These are phyloP conservation scores for Clarias pachynema DNA, from an alignment of 2,797 vertebrate genomes.

Conservation along the genomic window DNA sequence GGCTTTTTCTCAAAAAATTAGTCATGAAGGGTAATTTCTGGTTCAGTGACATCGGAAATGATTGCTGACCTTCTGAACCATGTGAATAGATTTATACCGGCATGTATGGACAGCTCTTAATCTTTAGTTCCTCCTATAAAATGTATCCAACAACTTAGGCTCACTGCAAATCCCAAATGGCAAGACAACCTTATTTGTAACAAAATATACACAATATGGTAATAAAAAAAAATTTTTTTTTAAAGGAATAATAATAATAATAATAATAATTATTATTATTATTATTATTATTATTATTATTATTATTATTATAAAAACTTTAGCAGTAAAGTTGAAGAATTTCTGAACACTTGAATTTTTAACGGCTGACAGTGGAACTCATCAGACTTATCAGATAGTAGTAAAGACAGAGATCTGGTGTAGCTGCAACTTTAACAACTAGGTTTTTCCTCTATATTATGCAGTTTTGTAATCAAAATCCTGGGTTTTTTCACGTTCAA, in stretches of 20 bases:
- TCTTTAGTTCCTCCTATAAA: slow-evolving; percentile 50
- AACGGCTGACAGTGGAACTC: background rate
- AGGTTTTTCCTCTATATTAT: background rate
- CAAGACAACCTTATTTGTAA: slow-evolving; percentile 56
- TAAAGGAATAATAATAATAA: slow-evolving; percentile 33
- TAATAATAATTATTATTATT: background rate
- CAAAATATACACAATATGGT: slow-evolving; percentile 46
- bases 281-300: background rate
- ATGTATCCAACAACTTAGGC: background rate
- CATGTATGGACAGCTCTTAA: slow-evolving; percentile 28
- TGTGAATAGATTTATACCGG: slow-evolving; percentile 28
- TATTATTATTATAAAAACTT: slow-evolving; percentile 27
- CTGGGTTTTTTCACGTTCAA: background rate
- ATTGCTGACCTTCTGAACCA: slow-evolving; percentile 17
- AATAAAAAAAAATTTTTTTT: slow-evolving; percentile 21
- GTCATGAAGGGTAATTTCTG: background rate
- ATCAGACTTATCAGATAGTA: background rate
- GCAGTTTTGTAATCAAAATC: background rate
- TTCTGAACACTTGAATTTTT: background rate
- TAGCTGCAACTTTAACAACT: background rate
- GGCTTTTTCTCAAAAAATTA: background rate
- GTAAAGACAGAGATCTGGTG: background rate
- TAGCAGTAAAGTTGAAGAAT: slow-evolving; percentile 45
- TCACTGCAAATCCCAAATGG: slow-evolving; percentile 64
- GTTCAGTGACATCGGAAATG: slow-evolving; percentile 25